phyloP scores from a whole-genome alignment of 2,113 vertebrate genomes.

The Eleginops maclovinus region DNA sequence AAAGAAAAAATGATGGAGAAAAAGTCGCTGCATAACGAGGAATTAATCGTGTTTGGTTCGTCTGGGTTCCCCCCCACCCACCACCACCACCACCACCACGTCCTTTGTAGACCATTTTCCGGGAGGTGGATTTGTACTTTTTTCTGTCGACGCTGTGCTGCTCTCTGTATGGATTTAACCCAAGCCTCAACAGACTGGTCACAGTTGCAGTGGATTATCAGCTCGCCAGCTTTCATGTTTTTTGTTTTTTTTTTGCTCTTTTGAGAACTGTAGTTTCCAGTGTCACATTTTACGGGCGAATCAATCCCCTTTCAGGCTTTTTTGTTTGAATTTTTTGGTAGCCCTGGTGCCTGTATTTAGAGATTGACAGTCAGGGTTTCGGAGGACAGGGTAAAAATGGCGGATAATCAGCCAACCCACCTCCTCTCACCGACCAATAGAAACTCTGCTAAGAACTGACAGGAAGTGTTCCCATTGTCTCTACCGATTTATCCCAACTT shows the following conservation, averaged over 20 bases:
- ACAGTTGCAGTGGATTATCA: constrained; percentile 64
- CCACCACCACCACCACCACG: constrained; percentile 1
- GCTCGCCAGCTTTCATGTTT: constrained; percentile 30
- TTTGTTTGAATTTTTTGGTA: constrained; percentile 26
- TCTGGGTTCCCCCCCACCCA: constrained; percentile 20
- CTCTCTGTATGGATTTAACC: constrained; percentile 66
- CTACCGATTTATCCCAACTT: not conserved
- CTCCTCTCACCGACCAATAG: constrained; percentile 49
- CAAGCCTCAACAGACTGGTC: constrained; percentile 53
- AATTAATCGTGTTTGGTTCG: constrained; percentile 23
- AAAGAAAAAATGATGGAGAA: constrained; percentile 30
- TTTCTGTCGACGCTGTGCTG: constrained; percentile 30
- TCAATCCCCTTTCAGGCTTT: constrained; percentile 1
- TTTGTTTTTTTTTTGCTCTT: constrained; percentile 48
- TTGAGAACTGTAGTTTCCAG: constrained; percentile 31
- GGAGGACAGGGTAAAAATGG: constrained; percentile 62
- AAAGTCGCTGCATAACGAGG: constrained; percentile 22
- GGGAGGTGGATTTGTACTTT: constrained; percentile 39
- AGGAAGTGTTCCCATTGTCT: not conserved
- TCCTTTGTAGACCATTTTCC: constrained; percentile 31
- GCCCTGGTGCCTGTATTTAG: constrained; percentile 71
- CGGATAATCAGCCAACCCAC: constrained; percentile 57
- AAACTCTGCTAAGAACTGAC: constrained; percentile 38
- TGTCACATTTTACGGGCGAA: constrained; percentile 21
- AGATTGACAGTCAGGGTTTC: constrained; percentile 71